Conservation (phyloP, 1,140 invertebrate genomes). For the Aphaenogaster ashmeadi region DNA sequence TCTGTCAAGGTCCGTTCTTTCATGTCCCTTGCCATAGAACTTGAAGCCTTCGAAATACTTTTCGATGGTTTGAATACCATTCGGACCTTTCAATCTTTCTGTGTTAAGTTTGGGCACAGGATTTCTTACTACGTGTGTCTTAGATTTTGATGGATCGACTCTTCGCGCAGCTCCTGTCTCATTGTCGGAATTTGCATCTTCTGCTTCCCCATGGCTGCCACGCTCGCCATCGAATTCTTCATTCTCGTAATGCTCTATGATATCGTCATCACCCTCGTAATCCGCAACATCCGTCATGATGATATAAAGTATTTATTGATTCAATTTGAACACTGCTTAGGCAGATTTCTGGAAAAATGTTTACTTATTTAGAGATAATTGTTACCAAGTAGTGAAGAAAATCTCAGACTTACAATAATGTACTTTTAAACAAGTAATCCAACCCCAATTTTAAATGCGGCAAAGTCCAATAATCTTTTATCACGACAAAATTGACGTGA, state of each 20-base stretch:
- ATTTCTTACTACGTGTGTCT: slow-evolving; percentile 89
- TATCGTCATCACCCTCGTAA: slow-evolving; percentile 70
- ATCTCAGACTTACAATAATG: background rate
- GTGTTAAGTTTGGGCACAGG: slow-evolving; percentile 91
- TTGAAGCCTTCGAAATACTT: slow-evolving; percentile 94
- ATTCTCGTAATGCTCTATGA: slow-evolving; percentile 76
- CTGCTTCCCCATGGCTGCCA: slow-evolving; percentile 26
- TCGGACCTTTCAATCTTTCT: slow-evolving; percentile 90
- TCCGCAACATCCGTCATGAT: slow-evolving; percentile 53
- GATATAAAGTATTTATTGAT: slow-evolving; percentile 1
- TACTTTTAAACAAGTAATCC: background rate
- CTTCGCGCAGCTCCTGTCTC: slow-evolving; percentile 50
- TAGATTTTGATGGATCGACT: slow-evolving; percentile 82
- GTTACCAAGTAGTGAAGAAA: background rate
- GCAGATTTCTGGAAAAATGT: background rate
- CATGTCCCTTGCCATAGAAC: slow-evolving; percentile 94
- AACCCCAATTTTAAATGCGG: background rate
- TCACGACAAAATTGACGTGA: background rate
- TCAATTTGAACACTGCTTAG: background rate
- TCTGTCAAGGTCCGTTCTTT: slow-evolving; percentile 93
- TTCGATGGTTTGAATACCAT: slow-evolving; percentile 93
- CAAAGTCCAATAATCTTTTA: slow-evolving; percentile 1
- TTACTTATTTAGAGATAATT: background rate
- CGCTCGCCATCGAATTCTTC: slow-evolving; percentile 67
- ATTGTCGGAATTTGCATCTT: slow-evolving; percentile 67